A percentile compares a stretch with the other conserved stretches of the same genome.
These are phyloP conservation scores for Periophthalmodon schlosseri DNA, from an alignment of 2,113 vertebrate genomes.

Conservation along the genomic window DNA sequence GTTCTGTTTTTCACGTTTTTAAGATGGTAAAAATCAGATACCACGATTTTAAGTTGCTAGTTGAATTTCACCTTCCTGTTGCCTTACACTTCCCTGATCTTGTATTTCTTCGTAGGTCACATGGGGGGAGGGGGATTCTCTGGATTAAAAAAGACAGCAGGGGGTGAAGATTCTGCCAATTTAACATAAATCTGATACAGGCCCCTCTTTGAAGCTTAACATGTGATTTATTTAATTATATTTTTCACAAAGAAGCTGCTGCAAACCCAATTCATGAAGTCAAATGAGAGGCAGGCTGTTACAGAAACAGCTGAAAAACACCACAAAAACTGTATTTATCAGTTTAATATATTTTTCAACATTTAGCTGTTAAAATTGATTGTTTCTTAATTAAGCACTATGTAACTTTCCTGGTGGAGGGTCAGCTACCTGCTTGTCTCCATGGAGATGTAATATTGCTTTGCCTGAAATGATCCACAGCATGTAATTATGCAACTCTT, in stretches of 20 bases:
- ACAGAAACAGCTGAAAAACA: too few species aligned
- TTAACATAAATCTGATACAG: conserved; percentile 26
- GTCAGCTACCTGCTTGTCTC: too few species aligned
- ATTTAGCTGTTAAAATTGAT: too few species aligned
- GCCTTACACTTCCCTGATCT: background rate
- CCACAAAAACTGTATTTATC: too few species aligned
- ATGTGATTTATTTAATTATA: background rate
- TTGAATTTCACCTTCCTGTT: background rate
- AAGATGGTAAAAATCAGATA: too few species aligned
- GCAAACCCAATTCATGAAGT: conserved; percentile 34
- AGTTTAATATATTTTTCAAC: too few species aligned
- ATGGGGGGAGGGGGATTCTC: conserved; percentile 12
- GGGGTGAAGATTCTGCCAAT: conserved; percentile 25
- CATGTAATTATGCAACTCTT: too few species aligned
- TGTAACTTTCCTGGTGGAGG: too few species aligned
- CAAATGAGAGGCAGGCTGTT: background rate
- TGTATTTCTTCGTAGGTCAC: conserved; percentile 12
- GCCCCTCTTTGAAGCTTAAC: conserved; percentile 39
- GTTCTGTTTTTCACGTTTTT: too few species aligned
- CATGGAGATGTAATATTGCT: too few species aligned
- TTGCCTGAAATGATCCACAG: too few species aligned
- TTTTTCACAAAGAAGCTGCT: conserved; percentile 5
- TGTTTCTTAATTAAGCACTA: background rate
- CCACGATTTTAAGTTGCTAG: too few species aligned
- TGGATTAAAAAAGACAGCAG: conserved; percentile 43